Conservation (phyloP, 37 sponge, comb jelly and placozoan species). For the Aplysina aerophoba region DNA sequence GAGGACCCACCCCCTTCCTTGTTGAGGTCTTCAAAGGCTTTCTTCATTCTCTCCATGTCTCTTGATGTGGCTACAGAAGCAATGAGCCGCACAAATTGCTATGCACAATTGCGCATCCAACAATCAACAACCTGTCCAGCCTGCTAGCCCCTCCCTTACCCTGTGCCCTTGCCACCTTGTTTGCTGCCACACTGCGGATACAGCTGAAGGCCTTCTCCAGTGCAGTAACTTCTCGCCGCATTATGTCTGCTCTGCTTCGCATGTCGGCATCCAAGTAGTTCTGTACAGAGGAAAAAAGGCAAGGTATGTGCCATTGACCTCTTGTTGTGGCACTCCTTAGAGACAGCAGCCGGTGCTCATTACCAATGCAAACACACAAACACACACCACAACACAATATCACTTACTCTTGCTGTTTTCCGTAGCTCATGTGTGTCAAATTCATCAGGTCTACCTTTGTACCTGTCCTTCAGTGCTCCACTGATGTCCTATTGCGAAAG, state of each 20-base stretch:
- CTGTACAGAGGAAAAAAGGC: neutral
- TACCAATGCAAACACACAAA: too few relatives aligned
- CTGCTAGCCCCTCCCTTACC: slow-evolving; percentile 4
- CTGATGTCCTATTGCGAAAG: slow-evolving; percentile 61
- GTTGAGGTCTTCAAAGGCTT: slow-evolving; percentile 4
- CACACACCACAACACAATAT: neutral
- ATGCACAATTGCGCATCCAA: too few relatives aligned
- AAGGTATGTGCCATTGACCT: too few relatives aligned
- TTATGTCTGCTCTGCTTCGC: neutral
- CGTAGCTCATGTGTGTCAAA: slow-evolving; percentile 29
- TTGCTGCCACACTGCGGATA: neutral
- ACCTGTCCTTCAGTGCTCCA: slow-evolving; percentile 74
- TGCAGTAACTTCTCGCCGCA: neutral
- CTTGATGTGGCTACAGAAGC: neutral
- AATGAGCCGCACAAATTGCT: too few relatives aligned
- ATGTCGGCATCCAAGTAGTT: slow-evolving; percentile 3
- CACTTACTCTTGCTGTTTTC: slow-evolving; percentile 24
- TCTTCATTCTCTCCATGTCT: slow-evolving; percentile 2
- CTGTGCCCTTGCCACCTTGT: neutral
- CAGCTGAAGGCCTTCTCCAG: slow-evolving; percentile 13
- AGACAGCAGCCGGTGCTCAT: too few relatives aligned
- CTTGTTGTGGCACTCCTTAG: too few relatives aligned
- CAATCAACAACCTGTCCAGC: too few relatives aligned
- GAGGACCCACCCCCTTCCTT: slow-evolving; percentile 11
- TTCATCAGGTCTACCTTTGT: slow-evolving; percentile 68